These are phyloP conservation scores for Diglossa cyanea DNA, from an alignment of 2,797 vertebrate species.

Conservation along the genomic window DNA sequence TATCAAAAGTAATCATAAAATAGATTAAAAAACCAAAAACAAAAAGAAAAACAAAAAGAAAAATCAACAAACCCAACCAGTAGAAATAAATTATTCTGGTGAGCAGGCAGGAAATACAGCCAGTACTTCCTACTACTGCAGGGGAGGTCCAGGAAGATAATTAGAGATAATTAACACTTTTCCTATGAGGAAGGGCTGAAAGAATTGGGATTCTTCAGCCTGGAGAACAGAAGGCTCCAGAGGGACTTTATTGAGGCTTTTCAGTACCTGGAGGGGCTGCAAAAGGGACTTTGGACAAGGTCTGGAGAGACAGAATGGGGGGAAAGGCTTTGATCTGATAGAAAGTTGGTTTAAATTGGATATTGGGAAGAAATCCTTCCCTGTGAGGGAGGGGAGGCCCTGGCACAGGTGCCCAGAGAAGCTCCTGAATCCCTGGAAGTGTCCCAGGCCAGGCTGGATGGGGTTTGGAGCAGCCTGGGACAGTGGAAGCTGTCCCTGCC, in stretches of 20 bases:
- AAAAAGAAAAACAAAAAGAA: no score
- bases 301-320: background rate
- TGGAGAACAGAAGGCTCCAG: background rate
- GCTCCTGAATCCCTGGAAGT: background rate
- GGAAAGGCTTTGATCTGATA: background rate
- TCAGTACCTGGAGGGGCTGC: background rate
- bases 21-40: background rate
- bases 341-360: no score
- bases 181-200: background rate
- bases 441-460: accelerated
- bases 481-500: background rate
- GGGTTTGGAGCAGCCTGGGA: background rate
- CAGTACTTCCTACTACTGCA: background rate
- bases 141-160: background rate
- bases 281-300: background rate
- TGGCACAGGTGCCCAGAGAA: background rate
- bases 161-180: background rate
- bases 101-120: background rate
- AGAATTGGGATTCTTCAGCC: background rate
- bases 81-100: background rate
- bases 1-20: background rate
- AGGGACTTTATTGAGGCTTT: background rate
- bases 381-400: accelerated
- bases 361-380: background rate
- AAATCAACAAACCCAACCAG: background rate